Evolutionary conservation across 2,113 vertebrate species (phyloP), one percentile per base, ranked within the genome.

Genomic region (Vimba vimba): DNA sequence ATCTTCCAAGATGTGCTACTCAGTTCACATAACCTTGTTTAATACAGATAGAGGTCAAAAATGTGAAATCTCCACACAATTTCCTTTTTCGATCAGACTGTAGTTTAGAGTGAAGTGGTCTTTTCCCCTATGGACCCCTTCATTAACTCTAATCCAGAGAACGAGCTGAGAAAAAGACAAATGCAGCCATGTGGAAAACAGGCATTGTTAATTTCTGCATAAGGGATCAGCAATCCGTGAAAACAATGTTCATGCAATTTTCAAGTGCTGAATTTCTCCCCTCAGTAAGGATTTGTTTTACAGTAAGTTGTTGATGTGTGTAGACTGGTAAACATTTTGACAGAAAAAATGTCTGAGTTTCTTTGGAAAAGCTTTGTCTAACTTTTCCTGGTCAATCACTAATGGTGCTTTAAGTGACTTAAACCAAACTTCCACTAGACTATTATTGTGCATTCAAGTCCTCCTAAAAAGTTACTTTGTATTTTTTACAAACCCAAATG

Each of bases 101-200:
- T 62, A 43, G 36, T 60, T 79, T 79, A 59, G 30, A 64, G 23
- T 62, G 59, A 80, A 80, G 57, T 45, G n/a, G 13, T 43, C 2
- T 80, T 80, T 27, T 45, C 36, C 36, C 57, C 27, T 2, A 12
- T 64, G 78, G 78, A 80, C n/a, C 78, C 45, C 57, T 80, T 80
- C 39, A 80, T 80, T 80, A 80, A 27, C 7, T 80, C 39, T 80
- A 64, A 45, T 80, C 59, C 59, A 45, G 36, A 45, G 36, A 80
- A 80, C n/a, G n/a, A 64, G 7, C 39, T 21, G 78, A 64, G 36
- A 36, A 80, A 80, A 80, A 64, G 36, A 80, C 55, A 80, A 47
- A n/a, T 64, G 59, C 36, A 80, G 59, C n/a, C 78, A 80, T 80
- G 23, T 62, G 55, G 57, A 36, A 39, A 79, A 62, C 11, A 64